Conservation (phyloP, 2,113 vertebrate genomes). For the Podilymbus podiceps region DNA sequence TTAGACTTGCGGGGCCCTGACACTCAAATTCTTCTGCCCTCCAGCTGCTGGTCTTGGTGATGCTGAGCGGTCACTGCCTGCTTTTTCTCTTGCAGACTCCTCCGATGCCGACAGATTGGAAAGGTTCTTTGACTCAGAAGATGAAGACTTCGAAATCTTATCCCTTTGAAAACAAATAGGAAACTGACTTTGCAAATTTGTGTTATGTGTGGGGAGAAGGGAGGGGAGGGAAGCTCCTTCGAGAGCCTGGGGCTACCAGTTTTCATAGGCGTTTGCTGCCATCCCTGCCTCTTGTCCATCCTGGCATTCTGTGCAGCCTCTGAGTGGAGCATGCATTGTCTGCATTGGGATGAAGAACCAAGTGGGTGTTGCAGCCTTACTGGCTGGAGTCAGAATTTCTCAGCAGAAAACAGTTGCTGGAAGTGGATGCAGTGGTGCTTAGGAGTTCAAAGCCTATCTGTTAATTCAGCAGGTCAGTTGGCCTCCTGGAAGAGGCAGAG, state of each 20-base stretch:
- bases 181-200: slow-evolving; percentile 55
- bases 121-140: slow-evolving; percentile 97
- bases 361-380: slow-evolving; percentile 12
- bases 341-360: slow-evolving; percentile 40
- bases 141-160: slow-evolving; percentile 97
- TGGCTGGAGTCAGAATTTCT: slow-evolving; percentile 38
- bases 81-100: slow-evolving; percentile 79
- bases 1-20: background rate
- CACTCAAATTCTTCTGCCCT: background rate
- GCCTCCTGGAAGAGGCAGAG: background rate
- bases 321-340: background rate
- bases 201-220: slow-evolving; percentile 47
- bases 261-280: slow-evolving; percentile 68
- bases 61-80: background rate
- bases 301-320: slow-evolving; percentile 55
- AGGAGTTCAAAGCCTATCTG: slow-evolving; percentile 38
- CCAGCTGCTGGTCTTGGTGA: background rate
- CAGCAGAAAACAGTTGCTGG: slow-evolving; percentile 24
- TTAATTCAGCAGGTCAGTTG: slow-evolving; percentile 24
- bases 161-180: slow-evolving; percentile 83
- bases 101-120: slow-evolving; percentile 91
- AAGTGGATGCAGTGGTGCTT: slow-evolving; percentile 50
- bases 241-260: slow-evolving; percentile 65
- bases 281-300: slow-evolving; percentile 57
- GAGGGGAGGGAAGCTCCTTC: slow-evolving; percentile 64